Percentiles rank a stretch among this genome's conserved stretches.
Conservation (phyloP, 2,113 vertebrate species). For the Nibea coibor region DNA sequence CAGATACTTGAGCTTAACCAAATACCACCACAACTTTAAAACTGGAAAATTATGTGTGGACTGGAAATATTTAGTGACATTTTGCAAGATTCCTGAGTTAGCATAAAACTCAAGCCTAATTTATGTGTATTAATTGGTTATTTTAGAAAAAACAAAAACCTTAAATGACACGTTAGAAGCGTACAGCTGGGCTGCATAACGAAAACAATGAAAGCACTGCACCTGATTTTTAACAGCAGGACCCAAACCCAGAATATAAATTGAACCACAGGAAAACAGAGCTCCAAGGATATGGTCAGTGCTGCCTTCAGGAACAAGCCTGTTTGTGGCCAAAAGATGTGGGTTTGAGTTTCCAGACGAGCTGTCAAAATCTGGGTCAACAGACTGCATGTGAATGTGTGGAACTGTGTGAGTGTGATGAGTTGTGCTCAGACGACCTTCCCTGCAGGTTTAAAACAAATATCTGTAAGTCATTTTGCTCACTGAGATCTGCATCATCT, state of each 20-base stretch:
- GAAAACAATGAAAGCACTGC: constrained; percentile 40
- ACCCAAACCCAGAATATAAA: constrained; percentile 28
- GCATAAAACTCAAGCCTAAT: constrained; percentile 58
- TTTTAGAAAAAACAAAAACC: constrained; percentile 36
- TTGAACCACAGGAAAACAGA: constrained; percentile 40
- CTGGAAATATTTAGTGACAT: constrained; percentile 76
- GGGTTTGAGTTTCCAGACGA: constrained; percentile 45
- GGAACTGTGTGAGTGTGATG: constrained; percentile 1
- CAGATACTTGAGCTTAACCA: constrained; percentile 74
- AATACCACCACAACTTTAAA: constrained; percentile 68
- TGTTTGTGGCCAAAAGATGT: constrained; percentile 32
- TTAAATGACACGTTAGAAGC: constrained; percentile 25
- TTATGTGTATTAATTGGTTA: constrained; percentile 74
- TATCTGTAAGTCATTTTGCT: constrained; percentile 14
- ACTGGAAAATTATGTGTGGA: constrained; percentile 59
- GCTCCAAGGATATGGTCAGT: constrained; percentile 24
- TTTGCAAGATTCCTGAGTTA: constrained; percentile 71
- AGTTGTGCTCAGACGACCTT: constrained; percentile 19
- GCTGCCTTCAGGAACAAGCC: constrained; percentile 36
- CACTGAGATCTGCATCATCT: neutral
- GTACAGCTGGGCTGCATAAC: constrained; percentile 42
- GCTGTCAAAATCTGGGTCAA: constrained; percentile 50
- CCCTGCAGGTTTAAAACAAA: constrained; percentile 1
- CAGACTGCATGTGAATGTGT: neutral
- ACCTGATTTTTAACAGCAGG: constrained; percentile 53